A percentile compares a stretch with the other conserved stretches of the same genome.
Evolutionary conservation across 2,113 vertebrate species (phyloP).

Genomic region (Accipiter cooperii): DNA sequence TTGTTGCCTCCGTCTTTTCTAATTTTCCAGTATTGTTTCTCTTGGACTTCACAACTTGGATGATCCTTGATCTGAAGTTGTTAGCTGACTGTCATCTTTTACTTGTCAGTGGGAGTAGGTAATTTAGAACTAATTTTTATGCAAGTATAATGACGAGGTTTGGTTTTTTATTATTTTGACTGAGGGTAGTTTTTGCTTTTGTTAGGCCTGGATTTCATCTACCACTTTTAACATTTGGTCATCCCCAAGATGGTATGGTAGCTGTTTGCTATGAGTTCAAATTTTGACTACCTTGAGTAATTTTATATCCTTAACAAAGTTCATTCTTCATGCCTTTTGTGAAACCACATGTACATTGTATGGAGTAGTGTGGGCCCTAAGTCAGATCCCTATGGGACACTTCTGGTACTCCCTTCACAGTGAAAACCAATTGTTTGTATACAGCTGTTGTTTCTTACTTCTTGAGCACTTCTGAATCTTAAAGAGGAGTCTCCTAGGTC

Average conservation of each 20-base stretch:
- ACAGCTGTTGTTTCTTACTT: neutral
- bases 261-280: neutral
- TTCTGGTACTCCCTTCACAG: neutral
- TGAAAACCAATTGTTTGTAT: neutral
- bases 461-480: neutral
- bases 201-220: neutral
- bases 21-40: neutral
- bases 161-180: neutral
- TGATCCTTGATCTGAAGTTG: neutral
- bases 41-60: neutral
- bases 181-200: neutral
- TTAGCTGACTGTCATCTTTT: neutral
- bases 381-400: neutral
- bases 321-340: neutral
- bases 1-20: neutral
- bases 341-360: accelerated
- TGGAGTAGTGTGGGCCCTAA: neutral
- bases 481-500: neutral
- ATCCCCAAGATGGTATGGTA: neutral
- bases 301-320: neutral
- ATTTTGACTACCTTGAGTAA: neutral
- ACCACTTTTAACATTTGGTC: neutral
- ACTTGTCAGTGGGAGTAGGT: neutral
- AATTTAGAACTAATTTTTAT: neutral
- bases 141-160: neutral